A percentile compares a stretch with the other conserved stretches of the same genome.
Evolutionary conservation across 2,797 vertebrate genomes (phyloP).

Genomic region (Octomys mimax): DNA sequence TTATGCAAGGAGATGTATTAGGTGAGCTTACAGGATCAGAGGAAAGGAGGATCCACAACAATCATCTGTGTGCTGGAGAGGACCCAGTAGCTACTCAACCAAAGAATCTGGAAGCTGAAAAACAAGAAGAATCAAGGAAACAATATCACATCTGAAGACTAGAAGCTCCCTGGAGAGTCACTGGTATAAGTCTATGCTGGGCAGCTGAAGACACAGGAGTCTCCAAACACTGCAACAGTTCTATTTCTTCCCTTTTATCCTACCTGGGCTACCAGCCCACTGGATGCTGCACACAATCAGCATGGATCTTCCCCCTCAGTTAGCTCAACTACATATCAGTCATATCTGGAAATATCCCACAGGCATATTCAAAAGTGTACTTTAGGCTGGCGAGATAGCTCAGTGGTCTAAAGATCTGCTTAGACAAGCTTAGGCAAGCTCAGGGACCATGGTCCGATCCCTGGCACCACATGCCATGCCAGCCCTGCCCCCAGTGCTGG

Average conservation of each 20-base stretch:
- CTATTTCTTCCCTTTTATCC: neutral
- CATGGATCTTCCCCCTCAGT: neutral
- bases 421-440: too few relatives aligned
- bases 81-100: neutral
- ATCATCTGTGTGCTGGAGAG: neutral
- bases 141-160: neutral
- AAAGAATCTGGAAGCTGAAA: neutral
- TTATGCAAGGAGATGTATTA: neutral
- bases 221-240: neutral
- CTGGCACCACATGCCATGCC: too few relatives aligned
- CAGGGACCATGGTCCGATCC: too few relatives aligned
- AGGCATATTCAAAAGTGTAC: too few relatives aligned
- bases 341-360: too few relatives aligned
- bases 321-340: neutral
- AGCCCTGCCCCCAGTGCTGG: too few relatives aligned
- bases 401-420: too few relatives aligned
- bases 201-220: neutral
- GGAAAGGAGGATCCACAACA: neutral
- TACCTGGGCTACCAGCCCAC: neutral
- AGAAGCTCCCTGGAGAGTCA: too few relatives aligned
- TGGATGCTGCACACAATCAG: neutral
- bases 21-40: neutral
- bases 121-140: neutral
- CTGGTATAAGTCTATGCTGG: neutral
- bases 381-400: too few relatives aligned